Evolutionary conservation across 2,113 vertebrate genomes (phyloP).

Genomic region (Anser cygnoides): DNA sequence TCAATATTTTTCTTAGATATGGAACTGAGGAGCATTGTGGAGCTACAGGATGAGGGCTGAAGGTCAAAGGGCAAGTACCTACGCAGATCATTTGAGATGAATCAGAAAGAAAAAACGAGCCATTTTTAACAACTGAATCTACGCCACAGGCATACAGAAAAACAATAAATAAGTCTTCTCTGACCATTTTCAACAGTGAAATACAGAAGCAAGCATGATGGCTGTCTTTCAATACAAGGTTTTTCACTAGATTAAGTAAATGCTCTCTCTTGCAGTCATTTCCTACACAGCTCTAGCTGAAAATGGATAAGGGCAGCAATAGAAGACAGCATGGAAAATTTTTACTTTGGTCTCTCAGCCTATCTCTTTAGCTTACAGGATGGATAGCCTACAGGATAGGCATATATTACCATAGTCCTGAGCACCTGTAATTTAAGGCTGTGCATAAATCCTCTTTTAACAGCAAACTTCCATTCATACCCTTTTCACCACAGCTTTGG

Average conservation of each 20-base stretch:
- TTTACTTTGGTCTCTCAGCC: not conserved
- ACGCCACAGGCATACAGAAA: not conserved
- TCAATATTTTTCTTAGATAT: not conserved
- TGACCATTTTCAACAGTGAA: not conserved
- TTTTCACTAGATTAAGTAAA: not conserved
- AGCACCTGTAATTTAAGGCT: not conserved
- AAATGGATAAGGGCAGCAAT: not conserved
- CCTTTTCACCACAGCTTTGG: not conserved
- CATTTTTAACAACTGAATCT: not conserved
- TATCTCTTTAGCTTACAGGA: not conserved
- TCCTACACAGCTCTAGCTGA: not conserved
- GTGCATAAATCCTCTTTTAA: not conserved
- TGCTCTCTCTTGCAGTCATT: not conserved
- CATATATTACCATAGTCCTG: not conserved
- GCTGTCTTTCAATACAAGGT: not conserved
- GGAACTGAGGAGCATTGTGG: not conserved
- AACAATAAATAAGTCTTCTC: not conserved
- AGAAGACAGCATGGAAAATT: not conserved
- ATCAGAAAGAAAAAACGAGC: not conserved
- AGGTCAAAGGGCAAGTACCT: not conserved
- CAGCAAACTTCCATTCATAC: not conserved
- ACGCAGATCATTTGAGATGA: not conserved
- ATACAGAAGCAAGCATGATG: not conserved
- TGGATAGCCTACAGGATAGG: not conserved
- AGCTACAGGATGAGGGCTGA: not conserved